Conservation (phyloP, 1,140 invertebrate species). For the Scaptomyza graminum region DNA sequence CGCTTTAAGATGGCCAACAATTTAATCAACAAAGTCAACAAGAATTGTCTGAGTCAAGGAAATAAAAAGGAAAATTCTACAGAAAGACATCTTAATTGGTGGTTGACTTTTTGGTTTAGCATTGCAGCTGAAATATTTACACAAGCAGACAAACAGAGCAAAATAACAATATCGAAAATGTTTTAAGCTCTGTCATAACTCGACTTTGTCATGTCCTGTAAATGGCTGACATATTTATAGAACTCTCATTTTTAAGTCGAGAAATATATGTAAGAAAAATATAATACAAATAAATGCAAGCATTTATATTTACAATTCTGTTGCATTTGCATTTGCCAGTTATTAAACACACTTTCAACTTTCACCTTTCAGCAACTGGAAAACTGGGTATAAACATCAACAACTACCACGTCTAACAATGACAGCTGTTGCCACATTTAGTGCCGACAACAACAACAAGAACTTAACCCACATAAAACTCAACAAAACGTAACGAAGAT, state of each 20-base stretch:
- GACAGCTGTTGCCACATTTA: slow-evolving; percentile 29
- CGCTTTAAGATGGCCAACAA: not conserved
- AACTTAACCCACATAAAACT: slow-evolving; percentile 47
- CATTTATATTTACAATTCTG: not conserved
- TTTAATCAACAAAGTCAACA: slow-evolving; percentile 8
- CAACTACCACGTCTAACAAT: slow-evolving; percentile 1
- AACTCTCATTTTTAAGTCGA: no score
- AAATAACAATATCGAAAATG: no score
- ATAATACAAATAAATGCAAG: no score
- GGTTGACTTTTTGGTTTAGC: not conserved
- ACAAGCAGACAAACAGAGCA: no score
- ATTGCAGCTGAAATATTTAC: not conserved
- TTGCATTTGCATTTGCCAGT: not conserved
- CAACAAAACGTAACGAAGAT: slow-evolving; percentile 52
- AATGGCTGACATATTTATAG: not conserved
- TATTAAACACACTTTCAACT: no score
- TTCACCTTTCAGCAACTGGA: not conserved
- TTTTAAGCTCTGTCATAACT: no score
- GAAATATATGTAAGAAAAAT: no score
- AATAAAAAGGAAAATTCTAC: not conserved
- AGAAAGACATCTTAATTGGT: slow-evolving; percentile 18
- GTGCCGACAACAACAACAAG: slow-evolving; percentile 10
- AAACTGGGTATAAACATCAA: not conserved
- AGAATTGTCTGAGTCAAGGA: not conserved
- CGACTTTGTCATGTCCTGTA: not conserved